Evolutionary conservation across 2,888 invertebrate genomes (phyloP).

Genomic region (Sepioteuthis lessoniana): DNA sequence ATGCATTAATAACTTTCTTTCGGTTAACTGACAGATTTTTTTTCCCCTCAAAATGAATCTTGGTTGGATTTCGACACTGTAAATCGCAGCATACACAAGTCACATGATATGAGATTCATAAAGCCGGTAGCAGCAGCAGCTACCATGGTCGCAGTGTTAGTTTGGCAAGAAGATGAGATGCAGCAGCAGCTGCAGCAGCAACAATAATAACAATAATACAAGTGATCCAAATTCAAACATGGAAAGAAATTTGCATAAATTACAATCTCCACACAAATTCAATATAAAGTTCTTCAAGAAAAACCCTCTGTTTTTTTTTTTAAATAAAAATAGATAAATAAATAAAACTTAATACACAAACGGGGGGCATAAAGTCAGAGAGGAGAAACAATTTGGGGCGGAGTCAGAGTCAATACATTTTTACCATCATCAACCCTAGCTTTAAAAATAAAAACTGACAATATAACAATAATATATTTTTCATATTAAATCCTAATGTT

Average conservation of each 20-base stretch:
- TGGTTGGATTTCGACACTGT: neutral
- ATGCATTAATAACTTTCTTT: neutral
- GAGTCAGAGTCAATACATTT: no score
- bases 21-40: neutral
- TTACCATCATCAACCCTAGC: no score
- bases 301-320: neutral
- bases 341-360: no score
- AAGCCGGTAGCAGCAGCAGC: neutral
- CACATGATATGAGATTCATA: slow-evolving; percentile 24
- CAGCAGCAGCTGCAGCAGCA: neutral
- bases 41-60: neutral
- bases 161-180: neutral
- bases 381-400: no score
- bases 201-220: neutral
- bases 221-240: neutral
- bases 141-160: neutral
- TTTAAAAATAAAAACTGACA: no score
- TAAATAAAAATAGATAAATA: no score
- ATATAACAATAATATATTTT: no score
- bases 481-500: no score
- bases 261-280: neutral
- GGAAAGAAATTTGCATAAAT: neutral
- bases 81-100: neutral
- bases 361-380: no score
- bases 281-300: neutral